phyloP scores from a whole-genome alignment of 64 coral and sea anemone genomes.

The Stylophora pistillata region DNA sequence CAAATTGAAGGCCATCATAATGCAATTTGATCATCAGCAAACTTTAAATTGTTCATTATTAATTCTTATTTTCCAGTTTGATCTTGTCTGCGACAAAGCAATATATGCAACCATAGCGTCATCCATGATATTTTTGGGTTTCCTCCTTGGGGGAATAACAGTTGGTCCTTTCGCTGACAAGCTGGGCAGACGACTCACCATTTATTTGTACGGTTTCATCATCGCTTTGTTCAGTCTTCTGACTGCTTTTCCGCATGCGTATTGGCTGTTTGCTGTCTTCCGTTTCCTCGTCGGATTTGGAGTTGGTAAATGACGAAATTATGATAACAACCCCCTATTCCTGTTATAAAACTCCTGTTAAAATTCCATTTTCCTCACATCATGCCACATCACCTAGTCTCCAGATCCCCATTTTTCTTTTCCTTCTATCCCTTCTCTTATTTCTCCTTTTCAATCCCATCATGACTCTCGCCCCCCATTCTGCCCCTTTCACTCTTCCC shows the following conservation, averaged over 20 bases:
- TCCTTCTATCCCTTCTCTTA: not conserved
- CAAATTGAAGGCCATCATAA: not conserved
- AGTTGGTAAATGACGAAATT: constrained; percentile 13
- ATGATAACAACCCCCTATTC: not conserved
- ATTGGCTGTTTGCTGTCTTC: constrained; percentile 76
- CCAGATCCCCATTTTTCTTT: not conserved
- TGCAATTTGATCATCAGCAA: not conserved
- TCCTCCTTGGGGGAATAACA: constrained; percentile 18
- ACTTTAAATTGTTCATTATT: not conserved
- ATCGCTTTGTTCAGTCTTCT: constrained; percentile 34
- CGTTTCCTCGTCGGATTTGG: constrained; percentile 58
- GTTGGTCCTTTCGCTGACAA: constrained; percentile 56
- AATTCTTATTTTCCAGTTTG: constrained; percentile 21
- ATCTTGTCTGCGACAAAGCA: constrained; percentile 56
- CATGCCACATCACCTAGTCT: no score
- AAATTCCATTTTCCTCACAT: no score
- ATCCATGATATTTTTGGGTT: constrained; percentile 55
- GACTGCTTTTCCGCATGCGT: constrained; percentile 41
- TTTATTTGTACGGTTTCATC: constrained; percentile 30
- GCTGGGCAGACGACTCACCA: constrained; percentile 41
- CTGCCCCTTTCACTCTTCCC: not conserved
- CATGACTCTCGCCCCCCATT: no score
- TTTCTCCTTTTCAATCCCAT: not conserved
- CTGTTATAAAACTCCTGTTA: no score
- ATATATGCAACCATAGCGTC: constrained; percentile 28